Evolutionary conservation across 2,888 invertebrate species (phyloP), one percentile per base, ranked within the genome.

Genomic region (Limnephilus rhombicus): DNA sequence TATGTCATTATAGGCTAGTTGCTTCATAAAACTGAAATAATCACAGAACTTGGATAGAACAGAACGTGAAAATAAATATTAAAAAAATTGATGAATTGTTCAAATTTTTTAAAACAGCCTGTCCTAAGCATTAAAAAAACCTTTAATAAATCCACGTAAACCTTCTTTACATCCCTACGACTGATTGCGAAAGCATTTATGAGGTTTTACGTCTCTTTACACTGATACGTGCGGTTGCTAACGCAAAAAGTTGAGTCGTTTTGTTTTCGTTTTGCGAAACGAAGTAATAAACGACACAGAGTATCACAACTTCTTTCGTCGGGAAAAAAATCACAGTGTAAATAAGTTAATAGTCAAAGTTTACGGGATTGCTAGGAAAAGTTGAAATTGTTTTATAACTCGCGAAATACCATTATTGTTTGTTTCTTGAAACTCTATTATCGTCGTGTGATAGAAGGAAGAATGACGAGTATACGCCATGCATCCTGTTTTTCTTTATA

Each of bases 331-430:
- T 49, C 24, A 68, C 68, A 24, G 7, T 24, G 68, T n/a, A 68
- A 68, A 68, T 68, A 68, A n/a, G 68, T 68, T 68, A 68, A 68
- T 68, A 68, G 24, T 24, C 9, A 68, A 68, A 68, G 68, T 68
- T 68, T 68, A 68, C 24, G 68, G 68, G n/a, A 68, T 68, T 68
- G 68, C 68, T 68, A 68, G 24, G 68, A 9, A 68, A 68, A 68
- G 68, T 68, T 68, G n/a, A 68, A 68, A 68, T 68, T 68, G 68
- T 68, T 68, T 68, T 68, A 68, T 68, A 68, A 68, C 68, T 68
- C 68, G 24, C 24, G 24, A 68, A 68, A 68, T 68, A n/a, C 68
- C 24, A 68, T 68, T 68, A 68, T 68, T 68, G 24, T 68, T 68
- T 68, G 68, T 68, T 68, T 68, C 68, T n/a, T 68, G 68, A 68